Evolutionary conservation across 2,888 invertebrate species (phyloP), one percentile per base, ranked within the genome.

Genomic region (Athalia cordata): DNA sequence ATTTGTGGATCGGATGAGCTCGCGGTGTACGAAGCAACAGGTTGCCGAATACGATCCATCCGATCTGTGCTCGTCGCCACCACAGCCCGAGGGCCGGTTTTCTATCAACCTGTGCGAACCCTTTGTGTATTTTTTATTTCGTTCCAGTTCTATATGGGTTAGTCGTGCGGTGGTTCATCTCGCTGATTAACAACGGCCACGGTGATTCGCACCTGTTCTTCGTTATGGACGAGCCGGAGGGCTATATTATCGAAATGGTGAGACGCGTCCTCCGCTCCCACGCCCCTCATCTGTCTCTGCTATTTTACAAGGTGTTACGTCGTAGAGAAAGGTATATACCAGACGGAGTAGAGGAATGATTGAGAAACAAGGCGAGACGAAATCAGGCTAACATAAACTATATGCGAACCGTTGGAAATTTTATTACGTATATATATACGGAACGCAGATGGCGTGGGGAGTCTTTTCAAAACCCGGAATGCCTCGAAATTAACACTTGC

Each of bases 21-120:
- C 75, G 75, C 75, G 75, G 15, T 49, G 62, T 75, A 49, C 50
- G 75, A 64, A 57, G 75, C 75, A 87, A 86, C 89, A 89, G 89
- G 89, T 75, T 88, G 89, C 86, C 86, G 86, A 86, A 86, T 86
- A 84, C 84, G 81, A 82, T 84, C 83, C 79, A 78, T 75, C 80
- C 80, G 77, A 78, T 79, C 29, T 29, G 29, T 68, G 68, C 68
- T 66, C 4, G 15, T n/a, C 49, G 66, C 66, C 47, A 49, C 49
- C 49, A 47, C 29, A 55, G 55, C 55, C n/a, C 11, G 55, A n/a
- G 52, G 68, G 68, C 68, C 68, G 55, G 68, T 68, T 68, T 68
- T 52, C 68, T 59, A 72, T 72, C 72, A 47, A 72, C 72, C 72
- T 72, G 72, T 59, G 59, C 29, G 52, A 52, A 49, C 68, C 55